These are phyloP conservation scores for Mormoops blainvillei DNA, from an alignment of 2,113 vertebrate species.

Conservation along the genomic window DNA sequence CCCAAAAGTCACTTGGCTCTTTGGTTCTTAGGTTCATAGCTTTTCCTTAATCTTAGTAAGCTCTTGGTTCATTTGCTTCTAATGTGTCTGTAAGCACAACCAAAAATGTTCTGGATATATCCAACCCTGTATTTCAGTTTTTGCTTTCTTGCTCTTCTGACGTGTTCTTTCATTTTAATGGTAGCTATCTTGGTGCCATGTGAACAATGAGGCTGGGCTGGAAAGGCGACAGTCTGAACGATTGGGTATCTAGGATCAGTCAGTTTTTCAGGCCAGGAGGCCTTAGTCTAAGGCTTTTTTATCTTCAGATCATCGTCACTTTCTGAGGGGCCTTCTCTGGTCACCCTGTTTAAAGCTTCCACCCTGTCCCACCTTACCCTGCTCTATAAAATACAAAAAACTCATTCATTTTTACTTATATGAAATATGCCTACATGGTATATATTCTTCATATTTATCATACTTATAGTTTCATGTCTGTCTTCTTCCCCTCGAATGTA, in stretches of 20 bases:
- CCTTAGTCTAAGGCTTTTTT: not conserved
- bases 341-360: not conserved
- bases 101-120: not conserved
- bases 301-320: not conserved
- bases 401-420: not conserved
- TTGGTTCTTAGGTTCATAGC: not conserved
- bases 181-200: not conserved
- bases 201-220: not conserved
- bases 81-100: not conserved
- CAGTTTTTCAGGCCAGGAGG: not conserved
- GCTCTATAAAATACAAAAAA: not conserved
- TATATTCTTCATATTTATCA: not conserved
- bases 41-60: not conserved
- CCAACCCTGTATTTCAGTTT: not conserved
- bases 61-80: not conserved
- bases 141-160: not conserved
- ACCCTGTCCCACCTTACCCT: not conserved
- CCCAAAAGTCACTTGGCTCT: not conserved
- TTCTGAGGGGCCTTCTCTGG: not conserved
- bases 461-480: not conserved
- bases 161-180: not conserved
- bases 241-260: not conserved
- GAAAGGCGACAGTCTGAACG: not conserved
- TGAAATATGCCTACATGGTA: not conserved
- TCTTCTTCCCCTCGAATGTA: not conserved